phyloP scores from a whole-genome alignment of 1,140 invertebrate genomes.

The Anagrus nilaparvatae region DNA sequence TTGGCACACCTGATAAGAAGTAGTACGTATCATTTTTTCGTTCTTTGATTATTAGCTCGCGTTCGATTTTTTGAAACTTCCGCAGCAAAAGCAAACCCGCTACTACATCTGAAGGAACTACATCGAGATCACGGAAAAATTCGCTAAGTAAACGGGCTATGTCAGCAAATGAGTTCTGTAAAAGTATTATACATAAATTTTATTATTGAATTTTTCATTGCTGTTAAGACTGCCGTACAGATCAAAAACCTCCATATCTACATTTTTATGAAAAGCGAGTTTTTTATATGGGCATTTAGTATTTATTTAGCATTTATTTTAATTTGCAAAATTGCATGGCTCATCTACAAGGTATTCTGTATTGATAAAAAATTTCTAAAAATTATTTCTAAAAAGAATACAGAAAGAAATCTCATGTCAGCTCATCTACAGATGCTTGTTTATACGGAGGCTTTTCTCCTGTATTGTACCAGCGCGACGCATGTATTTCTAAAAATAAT shows the following conservation, averaged over 20 bases:
- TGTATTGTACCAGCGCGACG: too few species aligned
- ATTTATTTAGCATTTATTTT: not conserved
- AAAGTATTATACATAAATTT: not conserved
- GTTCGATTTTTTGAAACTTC: conserved; percentile 72
- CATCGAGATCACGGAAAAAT: conserved; percentile 82
- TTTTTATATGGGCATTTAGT: too few species aligned
- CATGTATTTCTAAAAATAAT: too few species aligned
- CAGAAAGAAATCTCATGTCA: too few species aligned
- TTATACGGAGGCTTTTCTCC: too few species aligned
- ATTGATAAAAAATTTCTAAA: not conserved
- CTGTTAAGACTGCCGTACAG: not conserved
- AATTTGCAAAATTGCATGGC: not conserved
- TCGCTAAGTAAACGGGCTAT: conserved; percentile 79
- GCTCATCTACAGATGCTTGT: too few species aligned
- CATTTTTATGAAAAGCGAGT: too few species aligned
- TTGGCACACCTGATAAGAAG: conserved; percentile 78
- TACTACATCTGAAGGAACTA: conserved; percentile 85
- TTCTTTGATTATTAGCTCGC: conserved; percentile 67
- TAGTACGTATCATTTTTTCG: conserved; percentile 79
- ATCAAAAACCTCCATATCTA: too few species aligned
- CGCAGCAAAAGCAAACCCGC: conserved; percentile 74
- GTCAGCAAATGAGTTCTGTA: conserved; percentile 73
- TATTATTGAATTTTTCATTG: not conserved
- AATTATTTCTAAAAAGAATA: not conserved
- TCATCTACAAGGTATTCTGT: too few species aligned